Evolutionary conservation across 2,113 vertebrate genomes (phyloP).

Genomic region (Xiphophorus hellerii): DNA sequence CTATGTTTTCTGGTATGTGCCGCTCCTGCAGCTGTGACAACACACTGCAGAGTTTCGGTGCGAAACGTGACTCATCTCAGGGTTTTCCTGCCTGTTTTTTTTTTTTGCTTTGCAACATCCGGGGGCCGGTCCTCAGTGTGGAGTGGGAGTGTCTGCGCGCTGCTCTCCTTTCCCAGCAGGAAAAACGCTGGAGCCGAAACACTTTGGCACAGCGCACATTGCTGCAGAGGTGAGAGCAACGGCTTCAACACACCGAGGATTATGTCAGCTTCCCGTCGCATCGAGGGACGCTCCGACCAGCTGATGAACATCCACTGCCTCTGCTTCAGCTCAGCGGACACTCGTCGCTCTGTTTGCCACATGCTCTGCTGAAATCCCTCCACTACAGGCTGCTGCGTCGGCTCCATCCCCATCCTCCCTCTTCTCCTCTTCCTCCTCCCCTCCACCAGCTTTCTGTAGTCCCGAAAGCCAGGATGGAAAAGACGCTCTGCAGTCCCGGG

Average conservation of each 20-base stretch:
- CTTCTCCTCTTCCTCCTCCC: constrained; percentile 13
- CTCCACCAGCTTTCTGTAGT: constrained; percentile 38
- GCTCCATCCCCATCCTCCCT: constrained; percentile 43
- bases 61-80: constrained; percentile 31
- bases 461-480: constrained; percentile 75
- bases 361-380: constrained; percentile 57
- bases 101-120: constrained; percentile 66
- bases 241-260: constrained; percentile 32
- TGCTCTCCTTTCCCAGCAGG: constrained; percentile 54
- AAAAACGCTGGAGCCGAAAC: constrained; percentile 52
- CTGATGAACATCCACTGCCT: constrained; percentile 29
- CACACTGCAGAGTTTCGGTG: neutral
- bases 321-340: constrained; percentile 39
- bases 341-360: constrained; percentile 27
- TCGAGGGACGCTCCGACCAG: constrained; percentile 45
- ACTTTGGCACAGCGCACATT: constrained; percentile 43
- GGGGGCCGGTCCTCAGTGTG: constrained; percentile 56
- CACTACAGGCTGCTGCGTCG: constrained; percentile 29
- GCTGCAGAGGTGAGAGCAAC: constrained; percentile 59
- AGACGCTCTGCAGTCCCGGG: constrained; percentile 67
- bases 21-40: neutral
- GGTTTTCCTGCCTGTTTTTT: constrained; percentile 4
- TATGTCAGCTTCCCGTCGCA: constrained; percentile 56
- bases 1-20: too few species aligned
- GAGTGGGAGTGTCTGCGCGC: constrained; percentile 73